Percentiles rank a stretch among this genome's conserved stretches.
Evolutionary conservation across 2,113 vertebrate genomes (phyloP).

Genomic region (Grallaria varia): DNA sequence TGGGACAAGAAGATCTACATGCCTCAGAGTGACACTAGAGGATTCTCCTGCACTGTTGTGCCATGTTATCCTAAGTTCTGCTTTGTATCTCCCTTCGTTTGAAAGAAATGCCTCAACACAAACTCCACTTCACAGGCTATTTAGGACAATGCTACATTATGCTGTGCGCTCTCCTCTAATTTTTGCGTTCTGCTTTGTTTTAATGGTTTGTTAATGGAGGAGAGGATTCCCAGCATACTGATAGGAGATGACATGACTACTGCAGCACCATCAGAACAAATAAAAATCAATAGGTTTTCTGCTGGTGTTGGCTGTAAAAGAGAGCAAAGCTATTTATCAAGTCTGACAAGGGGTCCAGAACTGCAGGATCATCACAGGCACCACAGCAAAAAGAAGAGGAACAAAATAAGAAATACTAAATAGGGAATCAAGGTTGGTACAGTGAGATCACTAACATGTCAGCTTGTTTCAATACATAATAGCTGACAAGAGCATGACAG

Average conservation of each 20-base stretch:
- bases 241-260: slow-evolving; percentile 77
- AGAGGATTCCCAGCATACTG: not conserved
- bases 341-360: slow-evolving; percentile 54
- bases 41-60: not conserved
- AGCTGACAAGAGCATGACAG: not conserved
- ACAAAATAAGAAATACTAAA: slow-evolving; percentile 47
- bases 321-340: slow-evolving; percentile 69
- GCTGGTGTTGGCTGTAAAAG: slow-evolving; percentile 59
- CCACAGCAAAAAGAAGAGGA: not conserved
- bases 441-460: slow-evolving; percentile 27
- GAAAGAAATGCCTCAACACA: not conserved
- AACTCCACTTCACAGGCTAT: not conserved
- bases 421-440: slow-evolving; percentile 18
- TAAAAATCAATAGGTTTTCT: slow-evolving; percentile 79
- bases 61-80: not conserved
- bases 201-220: slow-evolving; percentile 29
- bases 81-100: not conserved
- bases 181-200: slow-evolving; percentile 8
- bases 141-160: not conserved
- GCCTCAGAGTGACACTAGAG: not conserved
- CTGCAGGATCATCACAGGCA: slow-evolving; percentile 51
- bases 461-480: not conserved
- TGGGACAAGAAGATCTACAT: not conserved
- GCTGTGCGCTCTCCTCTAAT: not conserved
- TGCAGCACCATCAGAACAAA: slow-evolving; percentile 71